Evolutionary conservation across 2,113 vertebrate species (phyloP).

Genomic region (Lipophrys pholis): DNA sequence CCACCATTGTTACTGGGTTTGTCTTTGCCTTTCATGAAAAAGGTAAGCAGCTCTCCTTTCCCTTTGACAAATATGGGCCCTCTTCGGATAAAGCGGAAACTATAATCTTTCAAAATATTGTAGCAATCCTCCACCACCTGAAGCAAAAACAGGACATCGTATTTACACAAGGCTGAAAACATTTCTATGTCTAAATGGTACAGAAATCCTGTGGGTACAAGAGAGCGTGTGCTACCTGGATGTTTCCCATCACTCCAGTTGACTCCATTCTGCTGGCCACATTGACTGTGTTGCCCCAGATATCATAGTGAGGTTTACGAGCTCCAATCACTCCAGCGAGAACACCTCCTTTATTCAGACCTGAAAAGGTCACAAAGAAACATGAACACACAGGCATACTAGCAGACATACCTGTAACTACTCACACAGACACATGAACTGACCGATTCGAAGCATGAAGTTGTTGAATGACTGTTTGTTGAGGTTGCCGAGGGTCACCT

Average conservation of each 20-base stretch:
- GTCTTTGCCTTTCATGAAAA: constrained; percentile 95
- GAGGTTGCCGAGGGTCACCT: constrained; percentile 94
- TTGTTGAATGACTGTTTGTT: constrained; percentile 99
- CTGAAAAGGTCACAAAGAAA: constrained; percentile 69
- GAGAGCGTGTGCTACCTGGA: constrained; percentile 84
- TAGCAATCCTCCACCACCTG: constrained; percentile 97
- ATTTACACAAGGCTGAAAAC: too few species aligned
- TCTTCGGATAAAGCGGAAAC: constrained; percentile 93
- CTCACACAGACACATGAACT: constrained; percentile 56
- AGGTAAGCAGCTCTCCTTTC: constrained; percentile 96
- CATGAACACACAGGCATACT: constrained; percentile 8
- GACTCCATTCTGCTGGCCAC: constrained; percentile 99
- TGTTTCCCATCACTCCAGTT: constrained; percentile 96
- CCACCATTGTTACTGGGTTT: constrained; percentile 82
- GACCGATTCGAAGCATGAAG: constrained; percentile 98
- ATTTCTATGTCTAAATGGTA: too few species aligned
- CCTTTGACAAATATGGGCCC: constrained; percentile 96
- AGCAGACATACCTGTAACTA: not conserved
- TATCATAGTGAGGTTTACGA: constrained; percentile 96
- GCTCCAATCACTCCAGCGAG: constrained; percentile 95
- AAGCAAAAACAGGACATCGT: constrained; percentile 1
- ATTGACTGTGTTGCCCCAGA: constrained; percentile 98
- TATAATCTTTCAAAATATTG: constrained; percentile 90
- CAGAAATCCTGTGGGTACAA: not conserved
- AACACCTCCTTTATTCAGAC: constrained; percentile 94